Evolutionary conservation across 2,888 invertebrate genomes (phyloP), one percentile per base, ranked within the genome.

Genomic region (Eucriotettix oculatus): DNA sequence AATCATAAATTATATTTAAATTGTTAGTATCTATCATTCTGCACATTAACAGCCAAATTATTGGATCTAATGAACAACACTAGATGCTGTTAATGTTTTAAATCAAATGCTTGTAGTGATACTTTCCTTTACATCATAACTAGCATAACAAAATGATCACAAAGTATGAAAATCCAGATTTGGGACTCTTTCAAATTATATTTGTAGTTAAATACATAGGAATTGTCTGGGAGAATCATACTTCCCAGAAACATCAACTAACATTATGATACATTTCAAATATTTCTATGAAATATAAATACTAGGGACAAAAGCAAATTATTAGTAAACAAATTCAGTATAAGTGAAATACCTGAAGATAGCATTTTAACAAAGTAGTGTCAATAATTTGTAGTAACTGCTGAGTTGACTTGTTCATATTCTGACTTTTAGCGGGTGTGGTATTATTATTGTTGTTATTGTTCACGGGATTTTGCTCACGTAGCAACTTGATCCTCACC

Each of bases 291-390:
- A 1, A 29, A 16, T 10, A 57, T 44, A 57, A 53, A 53, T 10
- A 41, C 17, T 16, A 43, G 40, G 16, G 1, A 60, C 10, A 60
- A 40, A 17, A 16, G n/a, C 10, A 16, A 16, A 9, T 29, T 40
- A 10, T 16, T 16, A 12, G n/a, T 11, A 52, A 41, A 29, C 42
- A 40, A 43, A 56, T 16, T 17, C 16, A 41, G 10, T 54, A 52
- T 58, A 42, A 54, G 56, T 54, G 54, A 68, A 65, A 68, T 74
- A 88, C 91, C 83, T 92, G 89, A 61, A 99, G 78, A 75, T 98
- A 99, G 71, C 98, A 98, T 73, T 98, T 98, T 11, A 99, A 78
- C 58, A 99, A 76, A 0, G 97, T 97, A 0, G 98, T 99, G 71
- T 99, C 99, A 62, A 99, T 95, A 60, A 98, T 88, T 73, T 95